These are phyloP conservation scores for Sinotaia quadrata DNA, from an alignment of 2,888 invertebrate genomes.

Conservation along the genomic window DNA sequence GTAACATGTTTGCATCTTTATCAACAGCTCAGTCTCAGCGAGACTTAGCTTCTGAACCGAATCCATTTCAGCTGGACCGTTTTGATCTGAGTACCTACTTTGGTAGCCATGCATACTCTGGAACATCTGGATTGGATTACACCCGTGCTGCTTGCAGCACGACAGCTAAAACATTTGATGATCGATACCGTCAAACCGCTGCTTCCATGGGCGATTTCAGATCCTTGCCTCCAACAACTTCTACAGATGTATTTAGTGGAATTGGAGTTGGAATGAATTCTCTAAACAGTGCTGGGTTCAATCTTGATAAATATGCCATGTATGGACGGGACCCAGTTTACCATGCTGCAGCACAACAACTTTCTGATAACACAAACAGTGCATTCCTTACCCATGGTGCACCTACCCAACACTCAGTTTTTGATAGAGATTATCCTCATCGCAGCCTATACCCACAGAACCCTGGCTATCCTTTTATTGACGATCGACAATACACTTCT, in stretches of 20 bases:
- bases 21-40: constrained; percentile 55
- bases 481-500: constrained; percentile 66
- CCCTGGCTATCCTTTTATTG: constrained; percentile 65
- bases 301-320: constrained; percentile 65
- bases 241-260: constrained; percentile 64
- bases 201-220: constrained; percentile 63
- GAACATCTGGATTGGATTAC: constrained; percentile 60
- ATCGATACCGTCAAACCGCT: constrained; percentile 63
- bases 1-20: constrained; percentile 61
- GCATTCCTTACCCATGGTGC: constrained; percentile 65
- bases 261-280: constrained; percentile 44
- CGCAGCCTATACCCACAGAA: constrained; percentile 65
- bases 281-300: constrained; percentile 56
- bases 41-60: constrained; percentile 53
- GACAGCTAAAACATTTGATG: constrained; percentile 66
- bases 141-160: constrained; percentile 55
- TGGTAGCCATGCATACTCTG: constrained; percentile 57
- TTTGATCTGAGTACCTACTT: constrained; percentile 65
- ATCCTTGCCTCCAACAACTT: constrained; percentile 61
- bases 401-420: constrained; percentile 62
- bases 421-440: constrained; percentile 63
- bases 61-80: constrained; percentile 48
- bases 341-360: constrained; percentile 59
- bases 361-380: constrained; percentile 61
- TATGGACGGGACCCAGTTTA: constrained; percentile 67